Percentiles rank a stretch among this genome's conserved stretches.
Conservation (phyloP, 2,888 invertebrate genomes). For the Unio delphinus region DNA sequence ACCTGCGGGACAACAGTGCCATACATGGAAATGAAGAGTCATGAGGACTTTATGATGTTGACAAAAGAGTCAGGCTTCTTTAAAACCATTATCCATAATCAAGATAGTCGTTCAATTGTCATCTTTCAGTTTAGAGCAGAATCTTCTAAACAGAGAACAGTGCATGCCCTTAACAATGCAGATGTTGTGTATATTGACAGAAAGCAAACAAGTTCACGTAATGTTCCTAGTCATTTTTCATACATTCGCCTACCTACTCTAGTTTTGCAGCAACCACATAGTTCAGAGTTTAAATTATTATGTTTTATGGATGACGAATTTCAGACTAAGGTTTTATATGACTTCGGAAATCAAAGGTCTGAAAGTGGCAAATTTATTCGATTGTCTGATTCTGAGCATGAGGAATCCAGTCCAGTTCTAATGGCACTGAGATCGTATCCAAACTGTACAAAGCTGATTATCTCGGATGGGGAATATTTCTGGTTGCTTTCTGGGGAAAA, state of each 20-base stretch:
- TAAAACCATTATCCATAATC: too few relatives aligned
- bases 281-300: conserved; percentile 1
- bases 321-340: background rate
- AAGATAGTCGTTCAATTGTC: too few relatives aligned
- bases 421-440: conserved; percentile 7
- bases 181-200: conserved; percentile 10
- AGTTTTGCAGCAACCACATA: conserved; percentile 3
- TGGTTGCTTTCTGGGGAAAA: conserved; percentile 16
- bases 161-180: background rate
- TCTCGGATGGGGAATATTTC: conserved; percentile 9
- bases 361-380: too few relatives aligned
- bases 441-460: conserved; percentile 1
- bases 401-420: conserved; percentile 5
- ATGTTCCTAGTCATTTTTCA: background rate
- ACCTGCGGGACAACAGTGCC: too few relatives aligned
- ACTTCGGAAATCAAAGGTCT: conserved; percentile 1
- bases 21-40: too few relatives aligned
- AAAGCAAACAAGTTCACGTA: background rate
- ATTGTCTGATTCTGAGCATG: background rate
- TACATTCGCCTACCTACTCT: too few relatives aligned
- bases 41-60: too few relatives aligned
- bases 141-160: too few relatives aligned
- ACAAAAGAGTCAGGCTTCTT: too few relatives aligned
- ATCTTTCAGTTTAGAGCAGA: too few relatives aligned
- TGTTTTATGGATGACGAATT: conserved; percentile 7